A percentile compares a stretch with the other conserved stretches of the same genome.
Conservation (phyloP, 2,888 invertebrate species). For the Rotaria socialis region DNA sequence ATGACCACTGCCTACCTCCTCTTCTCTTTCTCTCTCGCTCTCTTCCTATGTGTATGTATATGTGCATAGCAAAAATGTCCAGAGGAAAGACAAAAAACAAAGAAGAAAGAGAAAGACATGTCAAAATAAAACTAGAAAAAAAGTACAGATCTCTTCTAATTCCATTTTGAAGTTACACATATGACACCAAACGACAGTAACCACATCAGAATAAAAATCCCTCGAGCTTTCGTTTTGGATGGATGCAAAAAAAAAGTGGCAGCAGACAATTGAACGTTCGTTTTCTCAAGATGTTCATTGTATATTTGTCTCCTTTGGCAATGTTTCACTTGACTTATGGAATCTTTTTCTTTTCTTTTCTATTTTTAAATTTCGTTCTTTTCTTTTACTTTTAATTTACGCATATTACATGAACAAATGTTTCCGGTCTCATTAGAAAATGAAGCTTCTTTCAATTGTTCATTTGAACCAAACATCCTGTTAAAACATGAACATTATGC, state of each 20-base stretch:
- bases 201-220: not conserved
- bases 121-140: not conserved
- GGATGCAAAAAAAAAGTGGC: not conserved
- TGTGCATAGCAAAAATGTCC: not conserved
- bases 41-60: not conserved
- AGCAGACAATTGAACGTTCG: not conserved
- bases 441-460: not conserved
- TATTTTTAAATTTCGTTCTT: too few relatives aligned
- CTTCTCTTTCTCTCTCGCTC: not conserved
- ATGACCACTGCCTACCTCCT: not conserved
- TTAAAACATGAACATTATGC: not conserved
- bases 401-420: not conserved
- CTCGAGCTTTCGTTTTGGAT: not conserved
- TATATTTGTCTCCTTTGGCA: not conserved
- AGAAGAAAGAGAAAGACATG: not conserved
- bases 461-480: conserved; percentile 17
- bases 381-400: not conserved
- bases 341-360: too few relatives aligned
- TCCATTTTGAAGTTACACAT: not conserved
- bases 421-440: not conserved
- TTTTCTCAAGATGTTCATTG: not conserved
- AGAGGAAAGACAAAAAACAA: not conserved
- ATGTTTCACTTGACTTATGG: not conserved
- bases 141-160: not conserved
- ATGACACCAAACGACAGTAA: not conserved